A percentile compares a stretch with the other conserved stretches of the same genome.
Evolutionary conservation across 2,888 invertebrate genomes (phyloP).

Genomic region (Chorisops tibialis): DNA sequence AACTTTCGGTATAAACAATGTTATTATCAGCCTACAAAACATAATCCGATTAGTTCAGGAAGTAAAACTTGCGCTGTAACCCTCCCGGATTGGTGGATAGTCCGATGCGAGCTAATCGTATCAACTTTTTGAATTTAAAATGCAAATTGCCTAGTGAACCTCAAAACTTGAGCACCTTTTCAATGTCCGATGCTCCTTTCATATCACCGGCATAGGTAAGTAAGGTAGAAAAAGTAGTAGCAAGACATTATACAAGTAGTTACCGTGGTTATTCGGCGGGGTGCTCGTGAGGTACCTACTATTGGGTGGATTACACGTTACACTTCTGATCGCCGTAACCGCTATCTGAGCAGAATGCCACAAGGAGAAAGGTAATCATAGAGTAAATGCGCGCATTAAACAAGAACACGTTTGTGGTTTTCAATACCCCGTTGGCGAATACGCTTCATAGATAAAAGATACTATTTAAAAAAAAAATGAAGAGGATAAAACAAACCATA

Average conservation of each 20-base stretch:
- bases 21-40: no score
- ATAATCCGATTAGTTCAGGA: no score
- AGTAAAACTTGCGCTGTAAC: no score
- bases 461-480: not conserved
- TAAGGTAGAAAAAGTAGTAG: no score
- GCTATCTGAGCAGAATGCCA: not conserved
- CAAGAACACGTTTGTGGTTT: slow-evolving; percentile 5
- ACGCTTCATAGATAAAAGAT: not conserved
- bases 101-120: not conserved
- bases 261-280: not conserved
- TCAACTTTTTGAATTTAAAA: slow-evolving; percentile 16
- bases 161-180: not conserved
- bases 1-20: no score
- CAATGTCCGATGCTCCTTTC: not conserved
- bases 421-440: not conserved
- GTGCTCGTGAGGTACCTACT: not conserved
- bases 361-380: slow-evolving; percentile 10
- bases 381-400: slow-evolving; percentile 18
- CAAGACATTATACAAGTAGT: not conserved
- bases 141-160: slow-evolving; percentile 18
- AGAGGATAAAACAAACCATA: not conserved
- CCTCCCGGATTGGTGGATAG: no score
- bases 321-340: not conserved
- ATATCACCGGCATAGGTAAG: no score
- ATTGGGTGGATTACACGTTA: not conserved